phyloP scores from a whole-genome alignment of 1,140 invertebrate species.

The Drosophila malerkotliana region DNA sequence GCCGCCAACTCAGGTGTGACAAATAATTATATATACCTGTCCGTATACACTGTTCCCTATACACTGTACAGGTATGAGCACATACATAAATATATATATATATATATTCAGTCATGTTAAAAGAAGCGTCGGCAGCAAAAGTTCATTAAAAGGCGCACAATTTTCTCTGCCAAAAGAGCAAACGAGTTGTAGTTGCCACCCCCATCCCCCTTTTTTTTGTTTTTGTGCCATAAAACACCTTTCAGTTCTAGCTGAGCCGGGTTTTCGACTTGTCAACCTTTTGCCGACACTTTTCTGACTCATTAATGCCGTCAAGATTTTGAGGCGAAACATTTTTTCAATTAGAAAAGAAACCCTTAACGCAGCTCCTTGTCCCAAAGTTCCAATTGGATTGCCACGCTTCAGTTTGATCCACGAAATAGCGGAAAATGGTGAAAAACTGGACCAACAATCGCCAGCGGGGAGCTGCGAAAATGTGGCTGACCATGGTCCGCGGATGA shows the following conservation, averaged over 20 bases:
- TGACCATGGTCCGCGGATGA: constrained; percentile 13
- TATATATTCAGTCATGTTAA: constrained; percentile 53
- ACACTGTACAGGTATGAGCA: constrained; percentile 3
- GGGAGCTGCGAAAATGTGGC: constrained; percentile 17
- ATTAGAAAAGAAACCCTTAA: constrained; percentile 30
- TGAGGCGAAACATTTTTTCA: constrained; percentile 38
- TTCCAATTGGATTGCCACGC: constrained; percentile 25
- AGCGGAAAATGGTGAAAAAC: constrained; percentile 36
- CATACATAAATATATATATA: constrained; percentile 6
- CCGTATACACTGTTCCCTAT: constrained; percentile 29
- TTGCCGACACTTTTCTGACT: constrained; percentile 73
- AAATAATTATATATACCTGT: constrained; percentile 80
- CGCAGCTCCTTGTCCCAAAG: constrained; percentile 11
- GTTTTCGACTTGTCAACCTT: constrained; percentile 42
- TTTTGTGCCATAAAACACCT: constrained; percentile 19
- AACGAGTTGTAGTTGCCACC: constrained; percentile 20
- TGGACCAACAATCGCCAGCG: constrained; percentile 27
- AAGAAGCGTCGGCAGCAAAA: constrained; percentile 60
- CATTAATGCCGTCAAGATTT: constrained; percentile 51
- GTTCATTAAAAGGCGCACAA: constrained; percentile 55
- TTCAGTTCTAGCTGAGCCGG: constrained; percentile 26
- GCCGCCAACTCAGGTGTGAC: constrained; percentile 79
- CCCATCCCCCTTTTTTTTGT: constrained; percentile 1
- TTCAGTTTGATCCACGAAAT: constrained; percentile 8
- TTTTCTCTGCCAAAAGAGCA: constrained; percentile 31